Evolutionary conservation across 2,888 invertebrate species (phyloP).

Genomic region (Dryadula phaetusa): DNA sequence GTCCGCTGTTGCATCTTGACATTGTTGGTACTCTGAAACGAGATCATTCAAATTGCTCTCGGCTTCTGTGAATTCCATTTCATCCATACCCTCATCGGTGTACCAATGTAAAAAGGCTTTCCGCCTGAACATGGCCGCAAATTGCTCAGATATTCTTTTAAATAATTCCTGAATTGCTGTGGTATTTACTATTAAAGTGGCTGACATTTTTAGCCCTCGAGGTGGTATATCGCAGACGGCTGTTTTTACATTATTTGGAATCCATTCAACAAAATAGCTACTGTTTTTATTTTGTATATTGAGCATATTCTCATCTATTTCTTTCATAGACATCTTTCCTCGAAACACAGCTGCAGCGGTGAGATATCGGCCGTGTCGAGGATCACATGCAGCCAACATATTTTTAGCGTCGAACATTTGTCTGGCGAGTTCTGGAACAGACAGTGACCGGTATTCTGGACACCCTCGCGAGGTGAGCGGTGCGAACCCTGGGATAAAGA

Average conservation of each 20-base stretch:
- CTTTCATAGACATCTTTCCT: conserved; percentile 97
- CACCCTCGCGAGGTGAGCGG: conserved; percentile 91
- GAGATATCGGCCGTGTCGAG: conserved; percentile 93
- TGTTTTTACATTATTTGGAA: conserved; percentile 91
- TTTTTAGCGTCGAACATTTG: conserved; percentile 87
- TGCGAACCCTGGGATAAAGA: conserved; percentile 85
- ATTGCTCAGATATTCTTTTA: conserved; percentile 93
- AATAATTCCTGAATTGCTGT: conserved; percentile 95
- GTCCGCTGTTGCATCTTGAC: conserved; percentile 86
- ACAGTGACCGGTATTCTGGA: conserved; percentile 94
- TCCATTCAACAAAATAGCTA: conserved; percentile 92
- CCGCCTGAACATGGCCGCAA: conserved; percentile 96
- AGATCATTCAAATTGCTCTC: conserved; percentile 93
- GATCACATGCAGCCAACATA: conserved; percentile 96
- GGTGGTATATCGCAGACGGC: conserved; percentile 93
- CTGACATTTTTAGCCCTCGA: conserved; percentile 91
- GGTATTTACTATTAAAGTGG: conserved; percentile 94
- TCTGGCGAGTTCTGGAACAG: conserved; percentile 93
- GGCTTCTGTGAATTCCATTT: conserved; percentile 96
- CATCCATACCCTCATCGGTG: conserved; percentile 96
- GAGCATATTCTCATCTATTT: conserved; percentile 92
- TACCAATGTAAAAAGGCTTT: conserved; percentile 99
- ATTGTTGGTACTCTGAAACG: conserved; percentile 90
- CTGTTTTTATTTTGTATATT: conserved; percentile 92
- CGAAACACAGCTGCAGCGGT: conserved; percentile 96